Evolutionary conservation across 2,888 invertebrate species (phyloP).

Genomic region (Parnassius apollo): DNA sequence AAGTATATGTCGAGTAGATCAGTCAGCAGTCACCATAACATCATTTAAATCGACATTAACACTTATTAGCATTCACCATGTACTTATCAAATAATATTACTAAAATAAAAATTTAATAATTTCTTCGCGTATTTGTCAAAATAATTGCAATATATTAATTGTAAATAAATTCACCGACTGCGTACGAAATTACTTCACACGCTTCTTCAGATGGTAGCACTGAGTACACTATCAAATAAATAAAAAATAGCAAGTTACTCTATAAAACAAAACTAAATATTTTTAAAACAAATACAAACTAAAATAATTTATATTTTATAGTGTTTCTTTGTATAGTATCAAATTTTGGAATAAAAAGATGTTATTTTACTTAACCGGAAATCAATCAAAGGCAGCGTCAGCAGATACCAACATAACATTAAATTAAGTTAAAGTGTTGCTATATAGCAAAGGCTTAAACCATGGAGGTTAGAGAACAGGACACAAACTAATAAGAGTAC

Average conservation of each 20-base stretch:
- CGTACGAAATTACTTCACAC: slow-evolving; percentile 71
- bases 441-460: neutral
- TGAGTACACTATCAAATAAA: slow-evolving; percentile 39
- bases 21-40: slow-evolving; percentile 63
- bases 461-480: too few species aligned
- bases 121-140: slow-evolving; percentile 64
- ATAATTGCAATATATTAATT: slow-evolving; percentile 73
- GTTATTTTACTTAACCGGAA: slow-evolving; percentile 49
- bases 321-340: neutral
- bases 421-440: slow-evolving; percentile 27
- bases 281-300: neutral
- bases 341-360: slow-evolving; percentile 24
- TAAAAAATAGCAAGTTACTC: neutral
- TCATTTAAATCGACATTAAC: slow-evolving; percentile 42
- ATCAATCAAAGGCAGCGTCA: slow-evolving; percentile 64
- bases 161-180: slow-evolving; percentile 79
- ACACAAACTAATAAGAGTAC: too few species aligned
- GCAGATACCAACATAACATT: slow-evolving; percentile 61
- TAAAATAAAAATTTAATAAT: slow-evolving; percentile 39
- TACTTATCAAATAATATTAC: slow-evolving; percentile 37
- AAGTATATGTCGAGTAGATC: slow-evolving; percentile 60
- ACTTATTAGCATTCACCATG: slow-evolving; percentile 37
- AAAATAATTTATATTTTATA: neutral
- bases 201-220: slow-evolving; percentile 56
- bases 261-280: neutral